phyloP scores from a whole-genome alignment of 2,888 invertebrate genomes.

The Acronicta psi region DNA sequence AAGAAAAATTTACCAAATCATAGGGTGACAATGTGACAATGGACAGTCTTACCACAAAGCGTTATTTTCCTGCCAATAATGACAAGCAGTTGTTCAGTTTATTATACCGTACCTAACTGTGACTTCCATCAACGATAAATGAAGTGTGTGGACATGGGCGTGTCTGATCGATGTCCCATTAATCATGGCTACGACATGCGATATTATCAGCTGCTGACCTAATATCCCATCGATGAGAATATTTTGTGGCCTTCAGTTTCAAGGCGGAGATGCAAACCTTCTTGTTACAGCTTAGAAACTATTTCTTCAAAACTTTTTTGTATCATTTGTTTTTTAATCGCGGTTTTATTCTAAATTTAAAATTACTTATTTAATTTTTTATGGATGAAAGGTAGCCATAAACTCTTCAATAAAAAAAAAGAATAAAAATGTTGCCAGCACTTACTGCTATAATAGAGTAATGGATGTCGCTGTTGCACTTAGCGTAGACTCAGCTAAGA shows the following conservation, averaged over 20 bases:
- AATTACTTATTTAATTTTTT: no score
- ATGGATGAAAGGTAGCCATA: background rate
- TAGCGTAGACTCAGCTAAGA: slow-evolving; percentile 14
- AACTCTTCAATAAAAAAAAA: background rate
- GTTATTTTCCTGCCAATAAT: slow-evolving; percentile 34
- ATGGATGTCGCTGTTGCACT: slow-evolving; percentile 10
- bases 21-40: no score
- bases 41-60: no score
- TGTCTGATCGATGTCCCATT: slow-evolving; percentile 47
- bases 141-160: slow-evolving; percentile 48
- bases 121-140: slow-evolving; percentile 40
- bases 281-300: background rate
- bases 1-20: no score
- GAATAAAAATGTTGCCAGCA: background rate
- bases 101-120: slow-evolving; percentile 15
- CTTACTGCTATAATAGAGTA: background rate
- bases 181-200: slow-evolving; percentile 39
- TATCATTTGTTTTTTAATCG: background rate
- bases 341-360: background rate
- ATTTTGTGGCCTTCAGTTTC: slow-evolving; percentile 10
- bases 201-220: slow-evolving; percentile 26
- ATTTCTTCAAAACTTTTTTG: background rate
- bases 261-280: slow-evolving; percentile 1
- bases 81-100: slow-evolving; percentile 22
- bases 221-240: slow-evolving; percentile 14